phyloP scores from a whole-genome alignment of 2,888 invertebrate genomes.

The Elgonia sp. region DNA sequence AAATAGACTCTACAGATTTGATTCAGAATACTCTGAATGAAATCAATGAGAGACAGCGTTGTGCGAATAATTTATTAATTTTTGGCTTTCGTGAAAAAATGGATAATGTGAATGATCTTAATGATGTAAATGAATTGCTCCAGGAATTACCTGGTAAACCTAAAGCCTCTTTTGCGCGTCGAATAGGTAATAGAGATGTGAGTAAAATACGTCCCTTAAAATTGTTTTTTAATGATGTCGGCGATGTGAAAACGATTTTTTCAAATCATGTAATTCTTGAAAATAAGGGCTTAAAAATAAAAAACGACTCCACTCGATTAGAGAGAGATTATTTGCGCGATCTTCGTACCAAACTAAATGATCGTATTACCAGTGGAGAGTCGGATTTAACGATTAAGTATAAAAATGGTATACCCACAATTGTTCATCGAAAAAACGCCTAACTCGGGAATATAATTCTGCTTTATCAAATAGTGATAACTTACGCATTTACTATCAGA shows the following conservation, averaged over 20 bases:
- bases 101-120: conserved; percentile 1
- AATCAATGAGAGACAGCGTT: too few relatives aligned
- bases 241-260: neutral
- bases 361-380: neutral
- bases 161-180: neutral
- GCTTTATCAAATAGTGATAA: too few relatives aligned
- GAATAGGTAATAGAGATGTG: neutral
- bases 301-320: conserved; percentile 6
- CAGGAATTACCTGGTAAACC: conserved; percentile 1
- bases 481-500: too few relatives aligned
- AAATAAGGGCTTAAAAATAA: conserved; percentile 12
- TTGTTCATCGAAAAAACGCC: conserved; percentile 15
- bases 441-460: conserved; percentile 3
- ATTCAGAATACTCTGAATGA: too few relatives aligned
- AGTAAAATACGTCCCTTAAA: conserved; percentile 4
- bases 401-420: conserved; percentile 2
- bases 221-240: neutral
- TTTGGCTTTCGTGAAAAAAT: too few relatives aligned
- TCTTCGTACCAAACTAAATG: neutral
- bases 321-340: neutral
- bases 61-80: too few relatives aligned
- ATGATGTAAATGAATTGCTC: neutral
- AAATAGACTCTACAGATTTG: too few relatives aligned
- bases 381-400: neutral
- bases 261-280: neutral